Evolutionary conservation across 2,113 vertebrate species (phyloP), one percentile per base, ranked within the genome.

Genomic region (Rhombomys opimus): DNA sequence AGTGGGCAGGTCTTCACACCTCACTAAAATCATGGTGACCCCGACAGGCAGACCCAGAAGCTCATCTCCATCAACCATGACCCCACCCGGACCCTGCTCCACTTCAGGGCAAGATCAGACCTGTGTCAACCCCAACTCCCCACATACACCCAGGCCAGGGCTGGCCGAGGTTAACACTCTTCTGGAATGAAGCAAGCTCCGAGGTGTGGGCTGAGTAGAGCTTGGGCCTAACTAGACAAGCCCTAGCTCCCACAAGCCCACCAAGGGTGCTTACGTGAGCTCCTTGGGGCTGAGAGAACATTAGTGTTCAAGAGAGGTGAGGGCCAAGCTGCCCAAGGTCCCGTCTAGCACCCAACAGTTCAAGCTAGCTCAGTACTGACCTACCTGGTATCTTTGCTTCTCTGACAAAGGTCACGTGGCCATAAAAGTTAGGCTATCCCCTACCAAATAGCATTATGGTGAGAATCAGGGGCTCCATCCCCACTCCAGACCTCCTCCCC

Each of bases 401-500:
- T 61, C 41, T 30, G 32, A 35, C 30, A 81, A 38, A 17, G 7
- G 41, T 41, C 59, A 35, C 84, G 41, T 30, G 15, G 23, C 65
- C 73, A n/a, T 25, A 30, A 89, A 89, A 82, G 25, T 10, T 57
- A 46, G 18, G 32, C 8, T 14, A 61, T 57, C 5, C 1, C 27
- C 59, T n/a, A 17, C 52, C 73, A n/a, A 27, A 61, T 0, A 25
- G 63, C 3, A 52, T 22, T 32, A n/a, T 18, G 0, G 25, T 65
- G 82, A 70, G 50, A 22, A 12, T 2, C 82, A 46, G 38, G 23
- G 17, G 11, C 27, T n/a, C 92, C 18, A 2, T 13, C 32, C 15
- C 20, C 27, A 7, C 12, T 27, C 30, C 10, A 14, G 5, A 8
- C 35, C 10, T 22, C 12, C 35, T 14, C n/a, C 3, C 5, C 2